Evolutionary conservation across 2,797 vertebrate genomes (phyloP).

Genomic region (Brachyalestes nurse): DNA sequence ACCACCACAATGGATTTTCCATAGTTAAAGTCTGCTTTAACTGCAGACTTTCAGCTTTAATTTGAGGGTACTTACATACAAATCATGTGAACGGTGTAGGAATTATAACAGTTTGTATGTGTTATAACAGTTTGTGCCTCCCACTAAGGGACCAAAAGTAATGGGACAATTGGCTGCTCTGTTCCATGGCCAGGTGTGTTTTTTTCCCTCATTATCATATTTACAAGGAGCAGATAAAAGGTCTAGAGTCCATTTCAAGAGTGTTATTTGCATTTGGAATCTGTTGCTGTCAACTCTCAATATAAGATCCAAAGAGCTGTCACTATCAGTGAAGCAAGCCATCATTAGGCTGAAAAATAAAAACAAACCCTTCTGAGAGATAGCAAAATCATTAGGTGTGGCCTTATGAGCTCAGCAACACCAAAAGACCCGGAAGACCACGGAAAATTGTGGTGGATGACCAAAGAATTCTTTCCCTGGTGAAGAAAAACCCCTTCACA

Average conservation of each 20-base stretch:
- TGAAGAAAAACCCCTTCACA: slow-evolving; percentile 39
- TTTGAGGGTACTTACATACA: slow-evolving; percentile 21
- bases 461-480: not conserved
- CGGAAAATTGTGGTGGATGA: too few relatives aligned
- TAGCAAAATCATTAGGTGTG: too few relatives aligned
- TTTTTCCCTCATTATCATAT: too few relatives aligned
- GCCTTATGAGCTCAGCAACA: too few relatives aligned
- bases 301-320: slow-evolving; percentile 47
- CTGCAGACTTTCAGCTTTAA: not conserved
- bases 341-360: slow-evolving; percentile 51
- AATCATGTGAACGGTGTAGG: slow-evolving; percentile 33
- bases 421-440: too few relatives aligned
- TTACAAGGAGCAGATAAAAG: too few relatives aligned
- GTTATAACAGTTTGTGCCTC: too few relatives aligned
- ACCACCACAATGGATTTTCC: too few relatives aligned
- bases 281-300: slow-evolving; percentile 49
- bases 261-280: slow-evolving; percentile 47
- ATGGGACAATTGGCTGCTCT: too few relatives aligned
- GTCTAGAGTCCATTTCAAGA: slow-evolving; percentile 27
- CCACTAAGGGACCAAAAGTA: too few relatives aligned
- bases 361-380: slow-evolving; percentile 41
- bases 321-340: slow-evolving; percentile 52
- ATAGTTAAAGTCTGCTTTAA: too few relatives aligned
- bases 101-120: slow-evolving; percentile 10
- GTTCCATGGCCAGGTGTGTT: too few relatives aligned